phyloP scores from a whole-genome alignment of 2,888 invertebrate genomes.

The Kuschelorhynchus macadamiae region DNA sequence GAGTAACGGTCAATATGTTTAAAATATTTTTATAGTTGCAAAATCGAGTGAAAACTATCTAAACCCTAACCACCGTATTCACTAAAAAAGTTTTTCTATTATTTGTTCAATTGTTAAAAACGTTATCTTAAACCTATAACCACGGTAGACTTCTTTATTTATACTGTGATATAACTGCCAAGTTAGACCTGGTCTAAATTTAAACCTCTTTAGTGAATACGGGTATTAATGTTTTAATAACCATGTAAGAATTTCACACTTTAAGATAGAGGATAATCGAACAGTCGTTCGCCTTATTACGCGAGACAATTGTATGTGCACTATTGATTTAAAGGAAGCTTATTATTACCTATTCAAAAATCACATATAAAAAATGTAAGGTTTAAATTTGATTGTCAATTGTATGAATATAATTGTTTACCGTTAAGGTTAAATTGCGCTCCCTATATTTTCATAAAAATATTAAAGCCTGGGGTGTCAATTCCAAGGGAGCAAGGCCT shows the following conservation, averaged over 20 bases:
- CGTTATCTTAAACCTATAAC: too few species aligned
- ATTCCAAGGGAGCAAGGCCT: background rate
- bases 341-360: slow-evolving; percentile 6
- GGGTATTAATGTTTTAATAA: background rate
- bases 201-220: too few species aligned
- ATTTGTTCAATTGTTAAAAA: too few species aligned
- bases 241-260: background rate
- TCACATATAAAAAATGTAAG: slow-evolving; percentile 6
- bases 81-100: too few species aligned
- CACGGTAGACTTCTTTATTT: too few species aligned
- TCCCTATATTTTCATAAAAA: too few species aligned
- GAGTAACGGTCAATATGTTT: slow-evolving; percentile 5
- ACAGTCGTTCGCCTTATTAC: background rate
- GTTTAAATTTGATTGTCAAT: background rate
- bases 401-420: slow-evolving; percentile 8
- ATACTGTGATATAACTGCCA: too few species aligned
- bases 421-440: background rate
- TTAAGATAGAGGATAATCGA: slow-evolving; percentile 5
- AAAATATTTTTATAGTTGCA: slow-evolving; percentile 6
- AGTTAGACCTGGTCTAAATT: too few species aligned
- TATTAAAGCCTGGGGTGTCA: background rate
- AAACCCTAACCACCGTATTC: too few species aligned
- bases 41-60: background rate
- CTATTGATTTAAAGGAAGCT: slow-evolving; percentile 7
- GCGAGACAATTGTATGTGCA: background rate